A percentile compares a stretch with the other conserved stretches of the same genome.
phyloP scores from a whole-genome alignment of 2,888 invertebrate species.

The Lasius fuliginosus region DNA sequence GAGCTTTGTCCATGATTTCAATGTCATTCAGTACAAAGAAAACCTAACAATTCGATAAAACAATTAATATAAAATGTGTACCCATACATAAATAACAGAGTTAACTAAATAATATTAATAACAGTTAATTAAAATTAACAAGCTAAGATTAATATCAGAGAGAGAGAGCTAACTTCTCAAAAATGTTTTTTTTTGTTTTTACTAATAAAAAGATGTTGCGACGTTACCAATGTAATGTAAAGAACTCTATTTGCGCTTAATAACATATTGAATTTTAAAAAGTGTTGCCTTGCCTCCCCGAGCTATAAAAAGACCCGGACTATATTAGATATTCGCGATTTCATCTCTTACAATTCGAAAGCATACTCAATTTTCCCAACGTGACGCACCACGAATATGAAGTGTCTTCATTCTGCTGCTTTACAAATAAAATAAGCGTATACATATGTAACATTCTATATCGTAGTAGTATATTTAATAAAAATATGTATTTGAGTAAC shows the following conservation, averaged over 20 bases:
- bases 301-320: neutral
- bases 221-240: neutral
- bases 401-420: neutral
- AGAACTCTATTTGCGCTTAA: neutral
- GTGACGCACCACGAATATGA: constrained; percentile 30
- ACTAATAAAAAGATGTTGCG: neutral
- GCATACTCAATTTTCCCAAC: constrained; percentile 45
- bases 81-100: neutral
- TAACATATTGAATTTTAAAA: constrained; percentile 30
- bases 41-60: neutral
- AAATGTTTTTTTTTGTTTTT: neutral
- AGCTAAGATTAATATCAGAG: neutral
- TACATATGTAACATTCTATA: neutral
- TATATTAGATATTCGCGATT: constrained; percentile 43
- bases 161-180: neutral
- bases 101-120: neutral
- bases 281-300: neutral
- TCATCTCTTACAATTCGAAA: constrained; percentile 41
- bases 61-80: neutral
- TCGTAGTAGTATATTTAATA: neutral
- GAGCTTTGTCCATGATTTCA: neutral
- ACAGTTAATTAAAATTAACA: constrained; percentile 10
- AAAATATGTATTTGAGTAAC: no score
- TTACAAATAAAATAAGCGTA: neutral
- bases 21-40: neutral